Base-by-base conservation (phyloP, 2,888 invertebrate species). In the Trilocha varians region DNA sequence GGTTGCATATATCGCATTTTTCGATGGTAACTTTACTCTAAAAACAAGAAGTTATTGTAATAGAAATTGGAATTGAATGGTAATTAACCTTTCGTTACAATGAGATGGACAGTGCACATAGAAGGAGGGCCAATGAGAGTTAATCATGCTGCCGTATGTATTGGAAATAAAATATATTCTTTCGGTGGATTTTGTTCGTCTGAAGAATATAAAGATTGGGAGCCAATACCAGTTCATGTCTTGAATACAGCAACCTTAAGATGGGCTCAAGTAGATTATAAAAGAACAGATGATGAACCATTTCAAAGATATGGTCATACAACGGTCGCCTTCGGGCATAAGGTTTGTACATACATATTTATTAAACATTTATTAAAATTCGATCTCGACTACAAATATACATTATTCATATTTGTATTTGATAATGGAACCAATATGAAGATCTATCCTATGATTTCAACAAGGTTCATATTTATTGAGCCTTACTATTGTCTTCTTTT, bases 101-200 rank as follows among this genome's bases (percentile, higher is more conserved):
- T 94, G 93, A 87, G 87, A 73, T 97, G 97, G 97, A 94, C 93
- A 40, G 90, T 93, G 25, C 91, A 91, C 64, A 85, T 96, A 48
- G 94, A 95, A 66, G 96, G 96, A 18, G 97, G 97, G n/a, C 97
- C 96, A 13, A 88, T 93, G 59, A 88, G 96, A 47, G 96, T 96
- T 11, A 96, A 96, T 73, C 96, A 96, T 87, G 96, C 96, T n/a
- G 95, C 95, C 4, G 95, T 93, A 16, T 88, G 90, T 43, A 90
- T 96, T 34, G 91, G 90, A 15, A 90, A 92, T 53, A 90, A 88
- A 62, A 93, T 98, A 50, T 97, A 91, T 74, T 94, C 95, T 0
- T 97, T 97, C 71, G 97, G 97, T 33, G 97, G 97, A 16, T 97
- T 96, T 69, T 96, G 94, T 66, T 94, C 95, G 0, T 92, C 92